phyloP scores from a whole-genome alignment of 2,113 vertebrate genomes.

The Oriolus oriolus region DNA sequence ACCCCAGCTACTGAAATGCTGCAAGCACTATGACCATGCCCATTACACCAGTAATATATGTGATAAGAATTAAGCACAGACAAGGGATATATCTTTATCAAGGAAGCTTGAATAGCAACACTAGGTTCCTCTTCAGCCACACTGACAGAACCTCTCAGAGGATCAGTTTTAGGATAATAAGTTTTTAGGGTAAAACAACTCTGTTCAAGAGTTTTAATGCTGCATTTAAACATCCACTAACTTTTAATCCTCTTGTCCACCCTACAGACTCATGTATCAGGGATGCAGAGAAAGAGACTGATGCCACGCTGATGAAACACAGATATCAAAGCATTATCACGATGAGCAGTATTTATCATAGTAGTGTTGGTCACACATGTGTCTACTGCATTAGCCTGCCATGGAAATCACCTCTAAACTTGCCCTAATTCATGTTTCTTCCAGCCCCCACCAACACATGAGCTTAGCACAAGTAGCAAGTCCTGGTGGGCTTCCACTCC shows the following conservation, averaged over 20 bases:
- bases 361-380: not conserved
- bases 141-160: not conserved
- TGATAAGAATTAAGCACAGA: not conserved
- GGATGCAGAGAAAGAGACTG: not conserved
- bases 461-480: not conserved
- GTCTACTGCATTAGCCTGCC: not conserved
- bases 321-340: not conserved
- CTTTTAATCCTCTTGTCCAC: not conserved
- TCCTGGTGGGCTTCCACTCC: not conserved
- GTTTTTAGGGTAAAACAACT: not conserved
- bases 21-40: not conserved
- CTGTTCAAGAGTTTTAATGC: not conserved
- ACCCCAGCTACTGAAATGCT: not conserved
- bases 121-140: not conserved
- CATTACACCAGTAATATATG: fast-evolving
- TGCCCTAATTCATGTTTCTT: not conserved
- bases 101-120: not conserved
- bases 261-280: not conserved
- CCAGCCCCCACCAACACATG: not conserved
- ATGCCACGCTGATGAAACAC: not conserved
- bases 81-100: not conserved
- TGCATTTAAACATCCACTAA: not conserved
- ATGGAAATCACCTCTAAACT: not conserved
- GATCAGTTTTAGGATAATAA: not conserved
- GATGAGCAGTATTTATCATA: not conserved